Percentiles rank a stretch among this genome's conserved stretches.
These are phyloP conservation scores for Microcebus murinus DNA, from an alignment of 2,113 vertebrate genomes.

Conservation along the genomic window DNA sequence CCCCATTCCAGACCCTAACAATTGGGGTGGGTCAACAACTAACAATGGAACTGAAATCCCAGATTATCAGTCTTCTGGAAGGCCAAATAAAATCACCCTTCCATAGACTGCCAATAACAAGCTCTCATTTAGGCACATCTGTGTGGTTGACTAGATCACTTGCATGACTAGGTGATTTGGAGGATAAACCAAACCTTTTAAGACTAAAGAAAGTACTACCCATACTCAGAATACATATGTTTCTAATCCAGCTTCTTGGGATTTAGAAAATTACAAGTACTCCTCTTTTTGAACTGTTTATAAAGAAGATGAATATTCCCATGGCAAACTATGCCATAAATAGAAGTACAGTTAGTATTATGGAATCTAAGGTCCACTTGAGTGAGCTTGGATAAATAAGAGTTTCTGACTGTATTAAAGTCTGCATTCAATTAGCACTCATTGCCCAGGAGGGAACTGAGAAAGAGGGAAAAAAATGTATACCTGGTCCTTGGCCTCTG, in stretches of 20 bases:
- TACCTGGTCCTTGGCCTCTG: not conserved
- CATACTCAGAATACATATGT: not conserved
- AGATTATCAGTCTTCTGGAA: not conserved
- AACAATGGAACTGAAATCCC: not conserved
- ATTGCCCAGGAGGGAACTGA: not conserved
- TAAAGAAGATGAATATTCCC: not conserved
- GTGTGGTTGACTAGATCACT: not conserved
- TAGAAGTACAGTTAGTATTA: not conserved
- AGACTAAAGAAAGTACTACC: not conserved
- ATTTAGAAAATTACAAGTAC: not conserved
- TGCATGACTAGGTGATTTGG: not conserved
- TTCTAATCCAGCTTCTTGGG: not conserved
- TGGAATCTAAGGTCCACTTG: not conserved
- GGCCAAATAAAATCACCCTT: not conserved
- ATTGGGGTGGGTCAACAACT: not conserved
- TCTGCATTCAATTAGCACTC: not conserved
- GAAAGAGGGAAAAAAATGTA: not conserved
- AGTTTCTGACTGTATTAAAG: not conserved
- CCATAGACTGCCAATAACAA: not conserved
- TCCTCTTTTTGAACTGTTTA: not conserved
- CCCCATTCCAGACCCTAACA: not conserved
- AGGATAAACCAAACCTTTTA: not conserved
- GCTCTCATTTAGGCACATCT: not conserved
- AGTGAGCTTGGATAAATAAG: not conserved
- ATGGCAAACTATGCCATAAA: not conserved